Conservation (phyloP, 2,797 vertebrate genomes). For the Syngnathus acus region DNA sequence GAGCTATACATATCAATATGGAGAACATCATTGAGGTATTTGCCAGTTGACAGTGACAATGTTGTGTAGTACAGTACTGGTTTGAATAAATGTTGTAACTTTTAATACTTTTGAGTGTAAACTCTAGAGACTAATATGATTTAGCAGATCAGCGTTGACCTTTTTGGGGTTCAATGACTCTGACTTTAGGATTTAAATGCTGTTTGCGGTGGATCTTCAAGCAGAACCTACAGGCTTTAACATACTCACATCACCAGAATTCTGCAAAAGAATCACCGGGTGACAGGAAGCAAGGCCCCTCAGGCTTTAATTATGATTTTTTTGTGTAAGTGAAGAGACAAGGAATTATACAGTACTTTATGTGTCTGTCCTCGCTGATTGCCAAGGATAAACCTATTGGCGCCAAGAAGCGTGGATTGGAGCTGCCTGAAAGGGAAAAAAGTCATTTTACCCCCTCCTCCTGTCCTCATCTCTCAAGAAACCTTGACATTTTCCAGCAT, state of each 20-base stretch:
- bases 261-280: conserved; percentile 23
- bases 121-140: background rate
- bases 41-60: background rate
- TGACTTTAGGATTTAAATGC: conserved; percentile 35
- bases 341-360: conserved; percentile 45
- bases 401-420: conserved; percentile 61
- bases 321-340: conserved; percentile 14
- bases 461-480: conserved; percentile 64
- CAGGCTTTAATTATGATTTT: background rate
- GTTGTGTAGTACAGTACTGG: background rate
- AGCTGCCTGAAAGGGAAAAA: conserved; percentile 58
- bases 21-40: background rate
- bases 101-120: background rate
- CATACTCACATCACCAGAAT: conserved; percentile 24
- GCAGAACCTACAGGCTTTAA: conserved; percentile 47
- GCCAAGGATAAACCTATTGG: conserved; percentile 65
- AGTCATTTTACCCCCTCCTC: conserved; percentile 45
- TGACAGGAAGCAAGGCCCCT: background rate
- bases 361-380: conserved; percentile 59
- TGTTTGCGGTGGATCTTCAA: conserved; percentile 52
- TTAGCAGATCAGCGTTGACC: background rate
- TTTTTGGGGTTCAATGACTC: background rate
- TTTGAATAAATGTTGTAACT: background rate
- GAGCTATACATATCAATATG: background rate
- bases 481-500: conserved; percentile 69